Evolutionary conservation across 2,797 vertebrate genomes (phyloP).

Genomic region (Etheostoma nigrum): DNA sequence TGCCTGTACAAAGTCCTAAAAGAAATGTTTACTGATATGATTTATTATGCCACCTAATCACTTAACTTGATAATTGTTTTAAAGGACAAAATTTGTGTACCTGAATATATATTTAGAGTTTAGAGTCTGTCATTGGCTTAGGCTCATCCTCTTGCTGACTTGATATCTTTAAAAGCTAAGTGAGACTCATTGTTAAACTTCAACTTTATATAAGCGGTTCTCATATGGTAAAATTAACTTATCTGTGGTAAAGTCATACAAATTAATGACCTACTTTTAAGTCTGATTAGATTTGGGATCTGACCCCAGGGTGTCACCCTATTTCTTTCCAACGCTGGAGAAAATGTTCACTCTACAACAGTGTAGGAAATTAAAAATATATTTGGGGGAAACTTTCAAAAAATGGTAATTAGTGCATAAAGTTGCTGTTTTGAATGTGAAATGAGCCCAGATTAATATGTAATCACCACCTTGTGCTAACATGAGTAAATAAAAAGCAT

Average conservation of each 20-base stretch:
- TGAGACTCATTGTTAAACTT: conserved; percentile 36
- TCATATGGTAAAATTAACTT: conserved; percentile 32
- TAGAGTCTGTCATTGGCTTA: background rate
- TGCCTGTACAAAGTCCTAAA: conserved; percentile 3
- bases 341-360: conserved; percentile 22
- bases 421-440: no score
- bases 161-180: conserved; percentile 9
- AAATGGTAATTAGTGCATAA: no score
- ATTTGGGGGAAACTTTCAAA: no score
- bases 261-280: conserved; percentile 65
- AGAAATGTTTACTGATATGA: background rate
- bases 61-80: background rate
- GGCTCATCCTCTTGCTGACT: conserved; percentile 8
- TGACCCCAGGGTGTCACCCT: conserved; percentile 41
- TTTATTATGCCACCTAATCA: background rate
- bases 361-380: no score
- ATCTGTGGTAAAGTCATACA: conserved; percentile 37
- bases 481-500: no score
- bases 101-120: background rate
- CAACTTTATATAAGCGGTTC: conserved; percentile 3
- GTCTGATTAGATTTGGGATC: conserved; percentile 69
- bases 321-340: conserved; percentile 33
- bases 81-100: conserved; percentile 5
- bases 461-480: no score
- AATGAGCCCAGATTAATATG: no score